These are phyloP conservation scores for Trichonephila inaurata DNA, from an alignment of 1,140 invertebrate species.

Conservation along the genomic window DNA sequence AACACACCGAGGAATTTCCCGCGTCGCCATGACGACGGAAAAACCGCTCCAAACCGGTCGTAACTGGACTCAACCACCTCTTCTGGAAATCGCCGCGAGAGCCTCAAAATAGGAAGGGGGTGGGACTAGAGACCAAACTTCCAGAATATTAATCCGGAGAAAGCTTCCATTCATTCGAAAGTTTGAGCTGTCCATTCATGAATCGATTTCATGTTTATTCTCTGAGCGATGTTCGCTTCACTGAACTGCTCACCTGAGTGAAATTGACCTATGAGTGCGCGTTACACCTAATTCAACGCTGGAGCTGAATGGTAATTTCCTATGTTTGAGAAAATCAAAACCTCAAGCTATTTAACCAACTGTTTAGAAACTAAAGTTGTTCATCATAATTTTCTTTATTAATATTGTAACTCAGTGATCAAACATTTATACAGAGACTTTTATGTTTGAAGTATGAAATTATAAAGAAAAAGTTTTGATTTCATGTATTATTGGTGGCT, in stretches of 20 bases:
- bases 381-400: no score
- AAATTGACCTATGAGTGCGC: no score
- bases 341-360: no score
- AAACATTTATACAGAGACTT: no score
- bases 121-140: neutral
- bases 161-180: neutral
- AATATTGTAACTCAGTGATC: no score
- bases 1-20: neutral
- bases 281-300: no score
- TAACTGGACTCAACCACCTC: neutral
- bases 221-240: neutral
- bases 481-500: no score
- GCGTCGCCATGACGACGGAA: constrained; percentile 4
- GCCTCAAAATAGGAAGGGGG: constrained; percentile 12
- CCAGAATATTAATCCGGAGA: neutral
- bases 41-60: constrained; percentile 13
- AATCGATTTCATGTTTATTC: neutral
- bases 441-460: no score
- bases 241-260: neutral
- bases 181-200: neutral
- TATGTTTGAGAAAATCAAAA: no score
- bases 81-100: neutral
- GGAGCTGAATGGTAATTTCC: no score
- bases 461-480: no score
- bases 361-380: no score